Evolutionary conservation across 2,888 invertebrate genomes (phyloP).

Genomic region (Dynastes grantii): DNA sequence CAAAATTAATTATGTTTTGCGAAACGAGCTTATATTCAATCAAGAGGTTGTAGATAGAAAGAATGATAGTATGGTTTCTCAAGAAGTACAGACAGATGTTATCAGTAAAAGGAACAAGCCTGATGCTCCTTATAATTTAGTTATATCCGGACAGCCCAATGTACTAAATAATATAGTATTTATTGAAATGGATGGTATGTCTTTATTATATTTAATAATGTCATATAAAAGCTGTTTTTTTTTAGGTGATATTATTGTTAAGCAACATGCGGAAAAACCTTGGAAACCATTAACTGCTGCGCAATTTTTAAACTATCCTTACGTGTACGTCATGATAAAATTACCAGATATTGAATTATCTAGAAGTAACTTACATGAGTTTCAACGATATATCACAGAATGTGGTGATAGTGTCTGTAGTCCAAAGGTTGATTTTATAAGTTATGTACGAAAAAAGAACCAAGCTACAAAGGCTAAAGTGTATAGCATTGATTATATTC

Average conservation of each 20-base stretch:
- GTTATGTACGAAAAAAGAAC: constrained; percentile 46
- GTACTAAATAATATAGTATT: constrained; percentile 55
- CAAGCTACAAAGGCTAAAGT: constrained; percentile 32
- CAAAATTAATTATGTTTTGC: constrained; percentile 53
- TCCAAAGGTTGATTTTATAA: constrained; percentile 48
- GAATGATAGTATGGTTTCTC: constrained; percentile 11
- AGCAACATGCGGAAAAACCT: constrained; percentile 53
- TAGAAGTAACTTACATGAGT: constrained; percentile 52
- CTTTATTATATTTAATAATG: constrained; percentile 28
- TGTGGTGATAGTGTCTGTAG: constrained; percentile 41
- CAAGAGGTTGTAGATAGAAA: background rate
- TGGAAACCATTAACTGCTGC: constrained; percentile 52
- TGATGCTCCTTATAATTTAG: constrained; percentile 53
- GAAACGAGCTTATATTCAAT: constrained; percentile 44
- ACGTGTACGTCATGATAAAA: constrained; percentile 53
- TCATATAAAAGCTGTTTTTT: constrained; percentile 10
- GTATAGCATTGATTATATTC: constrained; percentile 53
- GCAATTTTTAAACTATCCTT: constrained; percentile 55
- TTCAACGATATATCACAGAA: constrained; percentile 54
- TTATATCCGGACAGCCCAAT: constrained; percentile 54
- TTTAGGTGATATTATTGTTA: constrained; percentile 54
- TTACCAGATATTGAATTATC: constrained; percentile 55
- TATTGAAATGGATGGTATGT: constrained; percentile 51
- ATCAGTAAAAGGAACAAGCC: constrained; percentile 42
- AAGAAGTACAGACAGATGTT: constrained; percentile 34